Evolutionary conservation across 2,888 invertebrate species (phyloP), one percentile per base, ranked within the genome.

Genomic region (Spisula solida): DNA sequence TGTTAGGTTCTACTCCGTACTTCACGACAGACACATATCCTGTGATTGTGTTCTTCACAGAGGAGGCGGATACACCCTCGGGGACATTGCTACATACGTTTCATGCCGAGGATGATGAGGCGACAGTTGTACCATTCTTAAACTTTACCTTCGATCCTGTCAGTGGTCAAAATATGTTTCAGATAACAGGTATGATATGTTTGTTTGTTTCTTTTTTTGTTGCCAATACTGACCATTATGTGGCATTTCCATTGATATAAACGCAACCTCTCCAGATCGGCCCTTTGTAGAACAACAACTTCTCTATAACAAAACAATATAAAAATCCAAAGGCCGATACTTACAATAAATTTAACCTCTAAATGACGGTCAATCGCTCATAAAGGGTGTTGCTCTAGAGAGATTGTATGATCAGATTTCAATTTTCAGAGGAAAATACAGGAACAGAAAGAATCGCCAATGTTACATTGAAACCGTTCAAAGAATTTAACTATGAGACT

Each of bases 401-500:
- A 8, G 8, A 5, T 41, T 41, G 41, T 41, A 41, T 41, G 41
- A 41, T 51, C n/a, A 41, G 41, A 41, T 5, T 41, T 41, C 18
- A 16, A 56, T 56, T 18, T 56, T 56, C 41, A 83, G 83, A 75
- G 48, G 47, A 75, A 20, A 70, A 51, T 4, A 51, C 75, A 1
- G 75, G 66, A 31, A 83, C 70, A 10, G 80, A 56, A 25, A 81
- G 84, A 16, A 60, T 41, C 0, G 90, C 83, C 4, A 70, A 25
- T 14, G 84, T 91, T 14, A 82, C 86, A 12, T 51, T 91, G 25
- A 60, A 88, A 41, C 10, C 51, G 20, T 87, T 87, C 4, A 81
- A 91, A 29, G 70, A 29, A 75, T 85, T 91, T 20, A 80, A 91
- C 81, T 91, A 88, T 82, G 91, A 91, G 70, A 87, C 87, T 16